Percentiles rank a stretch among this genome's conserved stretches.
These are phyloP conservation scores for Aramus guarauna DNA, from an alignment of 2,113 vertebrate species.

Conservation along the genomic window DNA sequence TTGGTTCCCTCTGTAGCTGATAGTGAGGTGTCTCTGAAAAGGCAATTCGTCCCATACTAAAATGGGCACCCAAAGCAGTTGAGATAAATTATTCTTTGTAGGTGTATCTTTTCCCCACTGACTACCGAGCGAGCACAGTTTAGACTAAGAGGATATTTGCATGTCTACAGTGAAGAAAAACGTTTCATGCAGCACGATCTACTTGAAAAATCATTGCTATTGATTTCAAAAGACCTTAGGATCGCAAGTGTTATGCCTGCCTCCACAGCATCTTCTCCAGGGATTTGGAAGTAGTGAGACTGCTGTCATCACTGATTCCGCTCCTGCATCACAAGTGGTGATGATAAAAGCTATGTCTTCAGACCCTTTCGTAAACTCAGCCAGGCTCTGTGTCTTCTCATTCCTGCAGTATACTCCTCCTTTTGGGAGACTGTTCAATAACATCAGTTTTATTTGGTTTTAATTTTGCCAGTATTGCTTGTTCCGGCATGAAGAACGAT, in stretches of 20 bases:
- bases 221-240: neutral
- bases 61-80: neutral
- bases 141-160: neutral
- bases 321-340: neutral
- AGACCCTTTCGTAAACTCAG: neutral
- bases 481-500: neutral
- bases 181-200: neutral
- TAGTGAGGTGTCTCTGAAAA: neutral
- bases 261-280: neutral
- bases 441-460: neutral
- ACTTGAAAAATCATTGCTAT: neutral
- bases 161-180: neutral
- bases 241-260: neutral
- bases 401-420: neutral
- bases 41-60: neutral
- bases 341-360: neutral
- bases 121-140: neutral
- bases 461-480: neutral
- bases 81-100: neutral
- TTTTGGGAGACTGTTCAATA: neutral
- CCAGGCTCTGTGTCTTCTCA: neutral
- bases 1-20: neutral
- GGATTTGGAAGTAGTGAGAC: neutral
- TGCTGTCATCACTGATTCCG: rapidly evolving
- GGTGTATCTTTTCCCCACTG: neutral